phyloP scores from a whole-genome alignment of 2,888 invertebrate genomes.

The Endomychus coccineus region DNA sequence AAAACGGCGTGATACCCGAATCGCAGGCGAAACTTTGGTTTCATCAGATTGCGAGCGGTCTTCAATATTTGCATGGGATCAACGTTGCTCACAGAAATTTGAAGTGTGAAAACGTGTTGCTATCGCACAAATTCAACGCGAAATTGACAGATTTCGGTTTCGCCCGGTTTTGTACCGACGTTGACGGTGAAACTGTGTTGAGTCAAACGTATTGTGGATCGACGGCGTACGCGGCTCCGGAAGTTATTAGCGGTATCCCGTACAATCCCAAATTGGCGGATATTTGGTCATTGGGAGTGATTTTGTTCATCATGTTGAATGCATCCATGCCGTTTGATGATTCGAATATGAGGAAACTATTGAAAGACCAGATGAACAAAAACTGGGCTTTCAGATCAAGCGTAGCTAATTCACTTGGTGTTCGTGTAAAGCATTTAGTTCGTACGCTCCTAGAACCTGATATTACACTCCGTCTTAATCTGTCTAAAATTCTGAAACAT shows the following conservation, averaged over 20 bases:
- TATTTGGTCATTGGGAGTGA: slow-evolving; percentile 80
- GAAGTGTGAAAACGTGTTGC: slow-evolving; percentile 12
- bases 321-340: slow-evolving; percentile 85
- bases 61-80: slow-evolving; percentile 9
- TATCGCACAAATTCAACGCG: slow-evolving; percentile 11
- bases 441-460: slow-evolving; percentile 72
- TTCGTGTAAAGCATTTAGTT: slow-evolving; percentile 62
- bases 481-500: slow-evolving; percentile 59
- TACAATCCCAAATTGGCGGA: slow-evolving; percentile 77
- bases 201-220: slow-evolving; percentile 85
- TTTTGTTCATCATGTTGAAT: slow-evolving; percentile 79
- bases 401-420: slow-evolving; percentile 55
- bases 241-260: slow-evolving; percentile 74
- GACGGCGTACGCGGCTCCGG: slow-evolving; percentile 85
- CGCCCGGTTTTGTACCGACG: slow-evolving; percentile 37
- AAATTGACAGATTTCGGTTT: slow-evolving; percentile 13
- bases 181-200: slow-evolving; percentile 58
- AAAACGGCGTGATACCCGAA: slow-evolving; percentile 61
- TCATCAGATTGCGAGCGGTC: slow-evolving; percentile 7
- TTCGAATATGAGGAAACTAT: slow-evolving; percentile 62
- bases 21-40: slow-evolving; percentile 13
- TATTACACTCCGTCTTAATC: slow-evolving; percentile 57
- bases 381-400: slow-evolving; percentile 64
- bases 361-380: slow-evolving; percentile 66
- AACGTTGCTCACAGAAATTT: slow-evolving; percentile 12